A percentile compares a stretch with the other conserved stretches of the same genome.
Conservation (phyloP, 2,888 invertebrate species). For the Thumatha senex region DNA sequence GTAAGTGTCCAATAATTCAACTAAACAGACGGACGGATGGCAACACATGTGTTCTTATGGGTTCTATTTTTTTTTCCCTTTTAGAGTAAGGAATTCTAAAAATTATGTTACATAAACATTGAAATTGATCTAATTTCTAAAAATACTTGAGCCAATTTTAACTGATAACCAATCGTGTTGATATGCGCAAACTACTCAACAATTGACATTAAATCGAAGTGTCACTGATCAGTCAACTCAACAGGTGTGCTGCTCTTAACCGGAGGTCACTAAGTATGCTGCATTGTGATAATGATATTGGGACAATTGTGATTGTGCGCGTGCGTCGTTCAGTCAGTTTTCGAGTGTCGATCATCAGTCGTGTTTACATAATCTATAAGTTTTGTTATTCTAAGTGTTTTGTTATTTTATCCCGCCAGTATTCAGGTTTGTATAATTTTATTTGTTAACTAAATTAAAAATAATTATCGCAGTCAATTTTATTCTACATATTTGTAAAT, state of each 20-base stretch:
- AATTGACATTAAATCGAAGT: not conserved
- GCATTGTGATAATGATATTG: constrained; percentile 33
- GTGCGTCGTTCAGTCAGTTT: constrained; percentile 30
- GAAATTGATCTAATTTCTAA: not conserved
- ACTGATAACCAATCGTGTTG: not conserved
- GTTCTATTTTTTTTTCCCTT: too few species aligned
- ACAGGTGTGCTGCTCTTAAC: constrained; percentile 5
- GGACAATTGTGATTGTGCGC: constrained; percentile 30
- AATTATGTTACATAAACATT: too few species aligned
- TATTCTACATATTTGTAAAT: too few species aligned
- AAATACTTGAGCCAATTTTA: not conserved
- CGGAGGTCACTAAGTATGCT: constrained; percentile 36
- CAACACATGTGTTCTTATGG: too few species aligned
- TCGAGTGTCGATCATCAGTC: constrained; percentile 19
- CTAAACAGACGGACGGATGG: too few species aligned
- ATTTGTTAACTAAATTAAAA: not conserved
- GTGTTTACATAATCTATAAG: not conserved
- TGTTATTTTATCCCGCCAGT: not conserved
- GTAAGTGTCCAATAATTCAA: too few species aligned
- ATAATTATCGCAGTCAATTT: too few species aligned
- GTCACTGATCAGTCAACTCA: not conserved
- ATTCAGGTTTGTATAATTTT: not conserved
- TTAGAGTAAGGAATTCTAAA: too few species aligned
- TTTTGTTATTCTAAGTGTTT: not conserved
- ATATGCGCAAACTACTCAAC: not conserved